Evolutionary conservation across 1,140 invertebrate genomes (phyloP).

Genomic region (Tetragnatha versicolor): DNA sequence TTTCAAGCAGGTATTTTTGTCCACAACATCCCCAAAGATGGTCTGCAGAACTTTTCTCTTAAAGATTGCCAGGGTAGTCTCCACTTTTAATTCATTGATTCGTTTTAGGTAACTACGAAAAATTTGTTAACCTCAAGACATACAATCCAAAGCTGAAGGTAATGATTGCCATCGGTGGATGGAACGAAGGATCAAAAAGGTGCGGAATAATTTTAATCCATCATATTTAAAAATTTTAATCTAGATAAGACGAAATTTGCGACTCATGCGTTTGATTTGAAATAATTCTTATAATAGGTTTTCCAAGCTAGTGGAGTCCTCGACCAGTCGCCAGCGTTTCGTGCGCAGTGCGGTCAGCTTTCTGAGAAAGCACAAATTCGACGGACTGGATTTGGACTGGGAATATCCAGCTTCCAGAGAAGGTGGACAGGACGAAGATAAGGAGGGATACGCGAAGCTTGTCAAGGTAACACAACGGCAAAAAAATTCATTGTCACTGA

Average conservation of each 20-base stretch:
- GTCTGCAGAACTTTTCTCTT: too few species aligned
- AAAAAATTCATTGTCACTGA: too few species aligned
- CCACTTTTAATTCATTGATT: not conserved
- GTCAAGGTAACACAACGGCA: slow-evolving; percentile 82
- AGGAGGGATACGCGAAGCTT: slow-evolving; percentile 86
- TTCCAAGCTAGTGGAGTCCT: slow-evolving; percentile 82
- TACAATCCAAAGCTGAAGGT: slow-evolving; percentile 94
- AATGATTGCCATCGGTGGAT: slow-evolving; percentile 91
- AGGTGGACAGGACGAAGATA: slow-evolving; percentile 88
- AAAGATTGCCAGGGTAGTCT: not conserved
- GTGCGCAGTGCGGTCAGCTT: slow-evolving; percentile 84
- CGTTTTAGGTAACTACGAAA: slow-evolving; percentile 85
- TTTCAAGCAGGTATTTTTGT: too few species aligned
- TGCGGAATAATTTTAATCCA: slow-evolving; percentile 53
- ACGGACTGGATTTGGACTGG: slow-evolving; percentile 96
- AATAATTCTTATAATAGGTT: slow-evolving; percentile 65
- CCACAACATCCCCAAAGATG: too few species aligned
- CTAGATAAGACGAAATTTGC: not conserved
- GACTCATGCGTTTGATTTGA: not conserved
- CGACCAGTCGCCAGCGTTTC: slow-evolving; percentile 78
- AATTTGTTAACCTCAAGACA: slow-evolving; percentile 90
- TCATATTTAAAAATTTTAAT: not conserved
- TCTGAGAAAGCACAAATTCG: slow-evolving; percentile 89
- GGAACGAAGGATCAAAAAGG: slow-evolving; percentile 91
- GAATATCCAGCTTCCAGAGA: slow-evolving; percentile 92